phyloP scores from a whole-genome alignment of 2,888 invertebrate genomes.

The Stenoptilia bipunctidactyla region DNA sequence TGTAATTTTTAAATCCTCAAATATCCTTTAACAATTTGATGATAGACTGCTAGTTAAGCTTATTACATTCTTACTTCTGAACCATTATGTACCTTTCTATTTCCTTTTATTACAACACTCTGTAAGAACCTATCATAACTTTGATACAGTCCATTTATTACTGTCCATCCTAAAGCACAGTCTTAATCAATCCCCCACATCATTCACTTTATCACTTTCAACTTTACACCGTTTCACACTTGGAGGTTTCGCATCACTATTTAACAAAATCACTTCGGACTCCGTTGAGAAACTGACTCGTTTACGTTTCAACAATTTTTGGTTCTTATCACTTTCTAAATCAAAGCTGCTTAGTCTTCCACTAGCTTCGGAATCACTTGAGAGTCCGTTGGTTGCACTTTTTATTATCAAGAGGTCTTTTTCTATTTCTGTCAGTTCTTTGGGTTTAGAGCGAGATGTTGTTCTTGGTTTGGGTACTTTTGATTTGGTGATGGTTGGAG shows the following conservation, averaged over 20 bases:
- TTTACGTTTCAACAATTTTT: constrained; percentile 35
- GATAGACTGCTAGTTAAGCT: no score
- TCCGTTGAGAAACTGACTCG: constrained; percentile 32
- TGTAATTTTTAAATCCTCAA: no score
- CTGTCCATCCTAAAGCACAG: no score
- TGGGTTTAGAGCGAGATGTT: constrained; percentile 37
- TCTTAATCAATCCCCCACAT: constrained; percentile 11
- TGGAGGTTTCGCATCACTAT: constrained; percentile 11
- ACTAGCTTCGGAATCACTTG: constrained; percentile 39
- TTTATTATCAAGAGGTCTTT: constrained; percentile 55
- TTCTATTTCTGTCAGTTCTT: constrained; percentile 52
- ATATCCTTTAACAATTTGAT: no score
- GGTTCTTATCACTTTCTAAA: constrained; percentile 22
- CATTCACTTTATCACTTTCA: constrained; percentile 11
- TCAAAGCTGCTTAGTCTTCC: constrained; percentile 25
- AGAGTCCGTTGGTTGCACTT: constrained; percentile 40
- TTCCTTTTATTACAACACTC: no score
- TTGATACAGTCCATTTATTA: no score
- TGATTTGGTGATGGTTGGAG: constrained; percentile 29
- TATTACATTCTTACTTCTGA: no score
- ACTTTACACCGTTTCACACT: constrained; percentile 21
- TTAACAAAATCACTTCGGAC: constrained; percentile 18
- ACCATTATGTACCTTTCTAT: no score
- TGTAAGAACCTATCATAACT: no score
- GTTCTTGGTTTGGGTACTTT: constrained; percentile 31